Percentiles rank a stretch among this genome's conserved stretches.
Conservation (phyloP, 1,140 invertebrate species). For the Neodiprion fabricii region DNA sequence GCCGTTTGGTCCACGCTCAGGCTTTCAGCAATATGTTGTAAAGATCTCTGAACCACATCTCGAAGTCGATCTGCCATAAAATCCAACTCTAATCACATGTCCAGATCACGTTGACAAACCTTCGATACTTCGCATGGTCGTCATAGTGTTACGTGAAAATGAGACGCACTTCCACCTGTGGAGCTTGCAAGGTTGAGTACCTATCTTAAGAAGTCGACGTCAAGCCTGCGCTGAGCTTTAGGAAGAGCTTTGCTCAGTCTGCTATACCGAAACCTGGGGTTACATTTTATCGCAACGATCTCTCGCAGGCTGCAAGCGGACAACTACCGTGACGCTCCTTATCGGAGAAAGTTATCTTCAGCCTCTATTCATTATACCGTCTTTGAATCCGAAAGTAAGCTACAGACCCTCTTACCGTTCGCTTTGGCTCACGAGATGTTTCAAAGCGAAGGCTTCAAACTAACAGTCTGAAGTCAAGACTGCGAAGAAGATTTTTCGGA, state of each 20-base stretch:
- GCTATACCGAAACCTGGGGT: not conserved
- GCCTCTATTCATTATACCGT: not conserved
- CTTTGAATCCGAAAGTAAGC: not conserved
- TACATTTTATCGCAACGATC: not conserved
- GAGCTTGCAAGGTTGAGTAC: not conserved
- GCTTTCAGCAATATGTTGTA: no score
- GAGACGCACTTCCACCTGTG: not conserved
- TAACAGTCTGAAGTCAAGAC: not conserved
- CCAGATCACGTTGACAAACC: no score
- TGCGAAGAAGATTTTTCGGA: not conserved
- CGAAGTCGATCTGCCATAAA: no score
- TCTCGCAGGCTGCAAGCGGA: not conserved
- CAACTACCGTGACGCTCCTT: not conserved
- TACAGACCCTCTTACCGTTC: not conserved
- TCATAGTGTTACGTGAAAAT: no score
- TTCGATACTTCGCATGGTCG: no score
- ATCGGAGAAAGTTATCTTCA: not conserved
- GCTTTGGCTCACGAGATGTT: not conserved
- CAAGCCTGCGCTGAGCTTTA: no score
- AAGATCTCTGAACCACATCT: no score
- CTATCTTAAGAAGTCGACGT: no score
- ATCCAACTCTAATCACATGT: no score
- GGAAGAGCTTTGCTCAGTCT: no score
- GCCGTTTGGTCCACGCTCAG: no score
- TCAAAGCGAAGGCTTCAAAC: not conserved